Base-by-base conservation (phyloP, 2,113 vertebrate genomes). In the Antennarius striatus region DNA sequence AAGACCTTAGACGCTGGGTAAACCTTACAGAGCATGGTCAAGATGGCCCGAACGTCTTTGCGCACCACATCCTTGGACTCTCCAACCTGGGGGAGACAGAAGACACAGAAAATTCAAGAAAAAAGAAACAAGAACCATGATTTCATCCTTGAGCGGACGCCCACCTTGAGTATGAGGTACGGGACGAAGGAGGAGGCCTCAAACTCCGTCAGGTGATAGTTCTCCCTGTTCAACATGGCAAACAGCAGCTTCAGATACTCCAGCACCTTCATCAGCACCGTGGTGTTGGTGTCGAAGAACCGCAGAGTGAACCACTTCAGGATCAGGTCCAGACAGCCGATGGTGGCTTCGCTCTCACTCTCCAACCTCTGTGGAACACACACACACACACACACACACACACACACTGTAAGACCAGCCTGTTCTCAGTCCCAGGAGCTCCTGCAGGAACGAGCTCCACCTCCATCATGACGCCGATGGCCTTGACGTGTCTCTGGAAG, bases 261-360 rank as follows among this genome's bases (percentile, higher is more conserved):
- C 87, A 99, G 88, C 4, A 94, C 69, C 85, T 98, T 99, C 98
- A 99, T 99, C 74, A 99, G 84, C 55, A 99, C 94, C 1, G 95
- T 99, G 77, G 97, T 99, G 86, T 99, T 99, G 36, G 97, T 99
- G 88, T 99, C 98, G 69, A 99, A 99, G 92, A 99, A 99, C 0
- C 98, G 90, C 71, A 99, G 87, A 0, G 96, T 99, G 65, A 99
- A 93, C 98, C 98, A 99, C 83, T 99, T 99, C 50, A 99, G 88
- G 63, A 99, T 93, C 63, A 99, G 92, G 91, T 99, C 98, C 85
- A 99, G 86, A 75, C 96, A 98, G 88, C 94, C 82, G 64, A 99
- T 93, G 46, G 95, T 95, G 62, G 96, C 98, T 0, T 98, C 96
- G 64, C 93, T 94, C 91, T 99, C 98, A 45, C 65, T 92, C 73